phyloP scores from a whole-genome alignment of 35 echinoderm and acorn worm genomes.

The Ptychodera flava region DNA sequence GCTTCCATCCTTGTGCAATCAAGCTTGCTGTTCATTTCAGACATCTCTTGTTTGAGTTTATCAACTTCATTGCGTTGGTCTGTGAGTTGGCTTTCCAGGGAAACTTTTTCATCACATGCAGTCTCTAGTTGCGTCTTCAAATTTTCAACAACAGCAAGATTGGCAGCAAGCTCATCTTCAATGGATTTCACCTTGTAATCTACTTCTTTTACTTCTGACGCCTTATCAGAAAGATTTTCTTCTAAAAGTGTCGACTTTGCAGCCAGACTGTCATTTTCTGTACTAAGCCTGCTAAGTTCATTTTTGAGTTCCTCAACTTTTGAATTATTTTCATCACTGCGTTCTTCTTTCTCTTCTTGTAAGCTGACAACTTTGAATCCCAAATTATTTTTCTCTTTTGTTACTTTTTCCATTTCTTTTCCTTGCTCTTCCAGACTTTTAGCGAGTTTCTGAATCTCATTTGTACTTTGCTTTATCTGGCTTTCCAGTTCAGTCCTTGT shows the following conservation, averaged over 20 bases:
- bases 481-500: neutral
- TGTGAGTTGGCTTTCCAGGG: neutral
- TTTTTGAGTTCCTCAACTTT: slow-evolving; percentile 5
- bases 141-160: neutral
- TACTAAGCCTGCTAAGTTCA: slow-evolving; percentile 9
- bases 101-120: neutral
- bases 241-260: neutral
- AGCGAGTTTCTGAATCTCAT: neutral
- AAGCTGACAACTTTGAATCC: neutral
- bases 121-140: neutral
- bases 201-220: neutral
- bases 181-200: neutral
- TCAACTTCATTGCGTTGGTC: neutral
- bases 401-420: slow-evolving; percentile 12
- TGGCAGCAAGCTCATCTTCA: neutral
- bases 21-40: neutral
- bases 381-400: slow-evolving; percentile 9
- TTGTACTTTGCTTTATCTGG: neutral
- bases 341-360: neutral
- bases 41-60: neutral
- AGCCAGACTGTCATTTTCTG: neutral
- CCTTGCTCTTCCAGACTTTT: neutral
- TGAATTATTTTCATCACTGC: neutral
- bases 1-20: neutral
- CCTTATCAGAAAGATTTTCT: neutral